Evolutionary conservation across 2,888 invertebrate genomes (phyloP), one percentile per base, ranked within the genome.

Genomic region (Nemotelus nigrinus): DNA sequence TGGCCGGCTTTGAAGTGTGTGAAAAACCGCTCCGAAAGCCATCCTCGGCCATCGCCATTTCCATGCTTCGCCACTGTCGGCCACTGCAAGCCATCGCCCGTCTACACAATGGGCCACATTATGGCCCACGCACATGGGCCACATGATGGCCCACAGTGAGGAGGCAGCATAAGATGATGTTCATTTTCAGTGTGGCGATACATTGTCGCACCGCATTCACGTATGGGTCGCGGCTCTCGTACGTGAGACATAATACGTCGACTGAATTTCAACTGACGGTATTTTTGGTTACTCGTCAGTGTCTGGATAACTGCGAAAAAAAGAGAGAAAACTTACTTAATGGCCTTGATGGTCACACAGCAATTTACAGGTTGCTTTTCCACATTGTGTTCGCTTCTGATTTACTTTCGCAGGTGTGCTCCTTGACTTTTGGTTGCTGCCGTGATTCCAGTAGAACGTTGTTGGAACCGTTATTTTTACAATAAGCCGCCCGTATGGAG

Each of bases 361-460:
- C n/a, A 57, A 8, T 57, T 71, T 71, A 47, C 47, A n/a, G 55
- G 71, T 45, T 55, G n/a, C 44, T 10, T 6, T 57, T 55, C 71
- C 45, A 57, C 71, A 44, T 57, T 55, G 43, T 71, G 57, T 57
- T 57, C 57, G 41, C 47, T n/a, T 45, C 57, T 71, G 71, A 71
- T 71, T 71, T 71, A 71, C 71, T 44, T 71, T 71, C 44, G 45
- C 71, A 71, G 71, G 71, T 71, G 71, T 47, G 57, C 45, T 71
- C 71, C 57, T 47, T 71, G 71, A 71, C 71, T 71, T 45, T n/a
- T 57, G 48, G 71, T 57, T 25, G 44, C 45, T 58, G 58, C 8
- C 25, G 25, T 2, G 25, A 58, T n/a, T 25, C n/a, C 25, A 4
- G 58, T 58, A 58, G 10, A 58, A 2, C 58, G 25, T 8, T 58